Evolutionary conservation across 2,113 vertebrate species (phyloP).

Genomic region (Sinocyclocheilus anshuiensis): DNA sequence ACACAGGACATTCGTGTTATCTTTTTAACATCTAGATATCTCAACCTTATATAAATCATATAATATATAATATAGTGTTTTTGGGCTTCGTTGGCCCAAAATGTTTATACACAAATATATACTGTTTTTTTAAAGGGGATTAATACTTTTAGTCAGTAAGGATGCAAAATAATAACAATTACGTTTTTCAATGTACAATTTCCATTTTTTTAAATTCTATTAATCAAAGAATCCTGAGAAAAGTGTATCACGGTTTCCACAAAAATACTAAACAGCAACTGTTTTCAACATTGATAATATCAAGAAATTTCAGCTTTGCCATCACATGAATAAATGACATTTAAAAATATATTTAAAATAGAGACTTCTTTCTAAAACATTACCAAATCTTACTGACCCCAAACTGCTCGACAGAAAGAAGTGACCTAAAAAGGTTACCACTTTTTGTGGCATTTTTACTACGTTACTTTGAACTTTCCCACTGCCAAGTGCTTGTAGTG

Average conservation of each 20-base stretch:
- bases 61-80: not conserved
- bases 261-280: no score
- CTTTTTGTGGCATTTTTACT: not conserved
- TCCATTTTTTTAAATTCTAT: no score
- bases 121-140: no score
- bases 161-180: no score
- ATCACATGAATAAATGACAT: not conserved
- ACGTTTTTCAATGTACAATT: no score
- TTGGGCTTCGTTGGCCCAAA: not conserved
- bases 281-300: no score
- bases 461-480: not conserved
- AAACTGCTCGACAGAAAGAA: not conserved
- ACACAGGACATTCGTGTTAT: not conserved
- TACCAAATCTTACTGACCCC: not conserved
- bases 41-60: not conserved
- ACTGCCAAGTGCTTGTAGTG: not conserved
- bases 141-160: no score
- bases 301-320: not conserved
- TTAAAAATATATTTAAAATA: not conserved
- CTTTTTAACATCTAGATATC: not conserved
- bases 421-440: not conserved
- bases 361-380: not conserved
- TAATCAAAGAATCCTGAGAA: no score
- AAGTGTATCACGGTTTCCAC: no score
- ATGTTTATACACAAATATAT: not conserved